phyloP scores from a whole-genome alignment of 2,113 vertebrate genomes.

The Formicarius rufipectus region DNA sequence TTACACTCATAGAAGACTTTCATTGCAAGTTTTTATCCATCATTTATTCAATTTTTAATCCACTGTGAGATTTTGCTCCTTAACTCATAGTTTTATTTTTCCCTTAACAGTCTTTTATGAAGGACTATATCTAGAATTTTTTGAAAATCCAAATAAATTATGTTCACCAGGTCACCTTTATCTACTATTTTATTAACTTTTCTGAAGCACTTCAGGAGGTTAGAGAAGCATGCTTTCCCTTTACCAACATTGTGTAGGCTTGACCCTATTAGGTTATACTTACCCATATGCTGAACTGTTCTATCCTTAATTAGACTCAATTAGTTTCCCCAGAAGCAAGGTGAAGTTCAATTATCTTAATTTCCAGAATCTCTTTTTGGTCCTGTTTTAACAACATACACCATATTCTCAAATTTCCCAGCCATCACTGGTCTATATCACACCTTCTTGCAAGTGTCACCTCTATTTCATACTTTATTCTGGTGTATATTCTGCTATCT shows the following conservation, averaged over 20 bases:
- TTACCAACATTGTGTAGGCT: not conserved
- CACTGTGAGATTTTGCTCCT: not conserved
- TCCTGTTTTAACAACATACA: not conserved
- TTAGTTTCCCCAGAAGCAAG: constrained; percentile 4
- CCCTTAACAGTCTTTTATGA: not conserved
- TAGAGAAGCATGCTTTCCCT: not conserved
- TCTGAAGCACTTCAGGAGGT: not conserved
- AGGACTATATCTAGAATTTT: not conserved
- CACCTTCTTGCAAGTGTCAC: not conserved
- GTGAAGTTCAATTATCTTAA: not conserved
- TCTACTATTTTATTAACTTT: constrained; percentile 51
- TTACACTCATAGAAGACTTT: not conserved
- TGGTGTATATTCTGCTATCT: not conserved
- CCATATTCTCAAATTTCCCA: not conserved
- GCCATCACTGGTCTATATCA: not conserved
- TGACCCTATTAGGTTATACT: constrained; percentile 24
- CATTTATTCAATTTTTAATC: constrained; percentile 1
- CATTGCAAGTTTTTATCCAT: not conserved
- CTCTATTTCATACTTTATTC: not conserved
- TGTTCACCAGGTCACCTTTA: constrained; percentile 1
- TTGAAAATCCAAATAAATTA: constrained; percentile 11
- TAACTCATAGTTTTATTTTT: not conserved
- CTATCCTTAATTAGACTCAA: constrained; percentile 15
- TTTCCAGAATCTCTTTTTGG: not conserved
- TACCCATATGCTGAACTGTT: not conserved